These are phyloP conservation scores for Nasonia giraulti DNA, from an alignment of 1,140 invertebrate species.

Conservation along the genomic window DNA sequence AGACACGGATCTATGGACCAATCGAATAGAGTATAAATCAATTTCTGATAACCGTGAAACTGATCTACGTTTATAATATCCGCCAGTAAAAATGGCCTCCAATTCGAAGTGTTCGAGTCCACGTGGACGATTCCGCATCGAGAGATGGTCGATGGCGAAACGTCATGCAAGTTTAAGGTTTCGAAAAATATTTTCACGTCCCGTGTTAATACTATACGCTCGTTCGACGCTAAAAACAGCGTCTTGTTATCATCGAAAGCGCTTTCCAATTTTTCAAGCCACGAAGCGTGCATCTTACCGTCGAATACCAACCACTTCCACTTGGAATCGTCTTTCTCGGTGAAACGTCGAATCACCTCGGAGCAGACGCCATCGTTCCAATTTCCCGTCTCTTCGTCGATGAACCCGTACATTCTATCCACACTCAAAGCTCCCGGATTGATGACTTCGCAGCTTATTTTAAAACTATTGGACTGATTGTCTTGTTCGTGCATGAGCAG, in stretches of 20 bases:
- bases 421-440: constrained; percentile 80
- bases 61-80: constrained; percentile 53
- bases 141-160: constrained; percentile 79
- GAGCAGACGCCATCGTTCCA: constrained; percentile 80
- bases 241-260: constrained; percentile 81
- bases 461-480: constrained; percentile 63
- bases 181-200: constrained; percentile 81
- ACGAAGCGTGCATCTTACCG: constrained; percentile 80
- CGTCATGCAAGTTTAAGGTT: constrained; percentile 77
- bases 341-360: constrained; percentile 68
- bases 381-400: constrained; percentile 77
- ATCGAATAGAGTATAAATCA: constrained; percentile 71
- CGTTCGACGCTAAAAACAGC: constrained; percentile 74
- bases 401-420: constrained; percentile 79
- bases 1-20: constrained; percentile 76
- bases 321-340: constrained; percentile 56
- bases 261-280: constrained; percentile 83
- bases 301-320: constrained; percentile 80
- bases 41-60: constrained; percentile 54
- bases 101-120: constrained; percentile 72
- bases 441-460: constrained; percentile 73
- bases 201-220: constrained; percentile 77
- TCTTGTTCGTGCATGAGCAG: constrained; percentile 63
- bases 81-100: constrained; percentile 69
- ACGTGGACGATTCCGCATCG: constrained; percentile 83